These are phyloP conservation scores for Bellardia bayeri DNA, from an alignment of 2,888 invertebrate species.

Conservation along the genomic window DNA sequence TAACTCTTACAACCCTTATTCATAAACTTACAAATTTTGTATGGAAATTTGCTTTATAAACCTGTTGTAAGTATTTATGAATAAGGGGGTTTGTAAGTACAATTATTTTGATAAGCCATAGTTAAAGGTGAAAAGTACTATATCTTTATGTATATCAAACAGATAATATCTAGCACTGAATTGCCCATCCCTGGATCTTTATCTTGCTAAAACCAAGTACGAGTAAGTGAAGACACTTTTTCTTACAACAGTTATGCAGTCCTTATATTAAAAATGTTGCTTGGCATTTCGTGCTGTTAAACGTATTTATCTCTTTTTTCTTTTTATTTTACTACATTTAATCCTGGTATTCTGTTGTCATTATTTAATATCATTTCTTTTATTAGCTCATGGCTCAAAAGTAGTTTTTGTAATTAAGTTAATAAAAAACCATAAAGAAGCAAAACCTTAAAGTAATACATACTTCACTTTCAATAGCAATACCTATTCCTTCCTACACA, in stretches of 20 bases:
- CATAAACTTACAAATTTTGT: too few species aligned
- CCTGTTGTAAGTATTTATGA: too few species aligned
- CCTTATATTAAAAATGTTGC: slow-evolving; percentile 2
- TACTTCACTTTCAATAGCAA: slow-evolving; percentile 4
- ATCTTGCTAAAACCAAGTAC: too few species aligned
- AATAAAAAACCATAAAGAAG: background rate
- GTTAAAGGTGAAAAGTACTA: too few species aligned
- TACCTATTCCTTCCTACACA: background rate
- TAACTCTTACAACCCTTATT: too few species aligned
- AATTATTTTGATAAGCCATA: too few species aligned
- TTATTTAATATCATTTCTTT: slow-evolving; percentile 11
- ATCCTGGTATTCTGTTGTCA: slow-evolving; percentile 43
- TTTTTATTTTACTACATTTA: slow-evolving; percentile 3
- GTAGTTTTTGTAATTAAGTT: slow-evolving; percentile 45
- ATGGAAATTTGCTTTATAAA: too few species aligned
- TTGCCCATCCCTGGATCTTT: too few species aligned
- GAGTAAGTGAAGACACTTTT: background rate
- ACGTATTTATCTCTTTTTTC: background rate
- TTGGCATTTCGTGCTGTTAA: slow-evolving; percentile 5
- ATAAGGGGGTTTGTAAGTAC: too few species aligned
- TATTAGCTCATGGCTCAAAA: background rate
- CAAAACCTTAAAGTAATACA: slow-evolving; percentile 32
- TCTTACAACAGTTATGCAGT: background rate
- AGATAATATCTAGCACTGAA: too few species aligned
- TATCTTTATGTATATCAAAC: too few species aligned